These are phyloP conservation scores for Conus betulinus DNA, from an alignment of 1,140 invertebrate species.

Conservation along the genomic window DNA sequence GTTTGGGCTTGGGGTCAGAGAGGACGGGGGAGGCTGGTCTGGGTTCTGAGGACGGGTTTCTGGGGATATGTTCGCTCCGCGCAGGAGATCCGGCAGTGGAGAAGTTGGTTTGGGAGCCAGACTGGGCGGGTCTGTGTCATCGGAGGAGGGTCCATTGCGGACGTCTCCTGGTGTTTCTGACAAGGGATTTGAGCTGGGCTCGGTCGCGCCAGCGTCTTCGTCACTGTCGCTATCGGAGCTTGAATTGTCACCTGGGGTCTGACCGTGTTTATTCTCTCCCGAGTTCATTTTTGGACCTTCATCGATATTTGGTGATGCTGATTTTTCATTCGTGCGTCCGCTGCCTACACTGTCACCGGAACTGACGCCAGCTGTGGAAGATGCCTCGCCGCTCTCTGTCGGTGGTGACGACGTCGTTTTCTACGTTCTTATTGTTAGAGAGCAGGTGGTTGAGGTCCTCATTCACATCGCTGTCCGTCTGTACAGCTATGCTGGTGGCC, in stretches of 20 bases:
- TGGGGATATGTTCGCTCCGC: not conserved
- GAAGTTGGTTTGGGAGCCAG: not conserved
- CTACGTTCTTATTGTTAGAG: not conserved
- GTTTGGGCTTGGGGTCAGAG: not conserved
- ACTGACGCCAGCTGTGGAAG: not conserved
- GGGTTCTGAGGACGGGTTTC: not conserved
- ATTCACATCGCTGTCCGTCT: not conserved
- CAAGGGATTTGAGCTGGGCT: not conserved
- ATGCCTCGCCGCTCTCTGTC: not conserved
- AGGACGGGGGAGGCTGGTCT: not conserved
- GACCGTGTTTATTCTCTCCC: not conserved
- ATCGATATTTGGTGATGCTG: not conserved
- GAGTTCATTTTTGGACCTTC: not conserved
- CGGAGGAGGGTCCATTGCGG: not conserved
- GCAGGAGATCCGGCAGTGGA: not conserved
- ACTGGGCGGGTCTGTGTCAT: not conserved
- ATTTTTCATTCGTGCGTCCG: not conserved
- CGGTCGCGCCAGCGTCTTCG: not conserved
- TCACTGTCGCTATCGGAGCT: not conserved
- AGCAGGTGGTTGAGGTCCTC: not conserved
- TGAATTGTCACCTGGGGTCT: not conserved
- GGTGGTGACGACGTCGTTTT: not conserved
- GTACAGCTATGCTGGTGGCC: not conserved
- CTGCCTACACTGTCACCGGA: not conserved
- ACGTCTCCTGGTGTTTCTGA: not conserved